Base-by-base conservation (phyloP, 2,113 vertebrate species). In the Colistium nudipinnis region DNA sequence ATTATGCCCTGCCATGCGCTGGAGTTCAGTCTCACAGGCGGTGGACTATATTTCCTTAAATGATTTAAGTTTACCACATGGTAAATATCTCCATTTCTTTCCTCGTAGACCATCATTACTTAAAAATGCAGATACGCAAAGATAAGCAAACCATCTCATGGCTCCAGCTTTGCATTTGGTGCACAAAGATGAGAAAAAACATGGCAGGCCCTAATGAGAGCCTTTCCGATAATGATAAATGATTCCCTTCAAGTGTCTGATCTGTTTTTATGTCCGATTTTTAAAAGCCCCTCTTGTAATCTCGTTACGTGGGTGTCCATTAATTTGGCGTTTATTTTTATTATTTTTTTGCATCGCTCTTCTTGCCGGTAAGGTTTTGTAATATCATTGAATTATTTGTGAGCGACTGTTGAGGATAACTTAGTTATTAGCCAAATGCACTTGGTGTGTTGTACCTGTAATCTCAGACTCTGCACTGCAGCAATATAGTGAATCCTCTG, bases 401-500 rank as follows among this genome's bases (percentile, higher is more conserved):
- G 13, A 24, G 6, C 27, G 8, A 49, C 3, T 44, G 38, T 25
- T 38, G 22, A 67, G n/a, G 6, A 22, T 13, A 60, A 62, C 49
- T 3, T 8, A 54, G 7, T 55, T 27, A 45, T 44, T 19, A 64
- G 41, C 41, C 7, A 4, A 2, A 57, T 8, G 0, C n/a, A 12
- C 3, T 43, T 68, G 1, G 0, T 35, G 49, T 41, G 39, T 45
- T n/a, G 16, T 24, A 7, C 6, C 1, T 30, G 13, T 33, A n/a
- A n/a, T n/a, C n/a, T n/a, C n/a, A n/a, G n/a, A n/a, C n/a, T n/a
- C n/a, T n/a, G n/a, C n/a, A n/a, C n/a, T 36, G 53, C 9, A 28
- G 3, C 16, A 14, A n/a, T 19, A 13, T 51, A 78, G 67, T 55
- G 22, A 44, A 76, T 65, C 47, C 30, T 22, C 31, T 48, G 45